Evolutionary conservation across 2,797 vertebrate species (phyloP).

Genomic region (Cheirogaleus major): DNA sequence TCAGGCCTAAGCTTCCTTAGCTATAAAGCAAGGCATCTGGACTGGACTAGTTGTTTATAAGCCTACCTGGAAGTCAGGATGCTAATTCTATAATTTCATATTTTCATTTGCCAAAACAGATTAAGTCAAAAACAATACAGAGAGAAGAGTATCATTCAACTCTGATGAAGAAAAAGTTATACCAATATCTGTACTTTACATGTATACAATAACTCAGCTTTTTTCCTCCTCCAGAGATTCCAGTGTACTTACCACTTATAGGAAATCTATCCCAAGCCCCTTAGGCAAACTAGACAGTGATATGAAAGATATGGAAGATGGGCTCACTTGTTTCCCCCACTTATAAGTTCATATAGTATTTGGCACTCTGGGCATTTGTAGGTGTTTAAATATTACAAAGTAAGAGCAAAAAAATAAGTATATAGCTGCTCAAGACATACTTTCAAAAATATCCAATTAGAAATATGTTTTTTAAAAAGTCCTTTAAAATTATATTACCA

Average conservation of each 20-base stretch:
- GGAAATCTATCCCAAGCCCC: constrained; percentile 65
- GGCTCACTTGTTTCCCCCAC: constrained; percentile 34
- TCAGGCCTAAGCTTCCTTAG: background rate
- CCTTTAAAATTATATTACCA: constrained; percentile 27
- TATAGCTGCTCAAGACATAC: background rate
- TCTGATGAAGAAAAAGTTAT: constrained; percentile 23
- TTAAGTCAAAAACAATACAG: background rate
- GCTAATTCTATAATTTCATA: constrained; percentile 6
- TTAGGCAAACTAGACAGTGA: constrained; percentile 57
- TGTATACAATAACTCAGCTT: constrained; percentile 36
- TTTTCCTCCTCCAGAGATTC: constrained; percentile 26
- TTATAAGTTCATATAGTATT: constrained; percentile 46
- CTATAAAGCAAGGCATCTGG: background rate
- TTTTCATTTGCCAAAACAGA: constrained; percentile 33
- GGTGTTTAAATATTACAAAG: constrained; percentile 57
- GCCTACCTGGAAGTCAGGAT: background rate
- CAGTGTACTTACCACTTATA: constrained; percentile 55
- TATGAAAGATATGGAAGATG: constrained; percentile 60
- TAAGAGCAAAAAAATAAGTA: background rate
- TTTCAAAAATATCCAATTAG: constrained; percentile 40
- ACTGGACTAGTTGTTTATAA: background rate
- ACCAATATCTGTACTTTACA: constrained; percentile 14
- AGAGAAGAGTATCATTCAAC: background rate
- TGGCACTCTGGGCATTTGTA: constrained; percentile 36
- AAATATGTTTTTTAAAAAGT: constrained; percentile 11